Evolutionary conservation across 2,113 vertebrate genomes (phyloP).

Genomic region (Melanocharis versteri): DNA sequence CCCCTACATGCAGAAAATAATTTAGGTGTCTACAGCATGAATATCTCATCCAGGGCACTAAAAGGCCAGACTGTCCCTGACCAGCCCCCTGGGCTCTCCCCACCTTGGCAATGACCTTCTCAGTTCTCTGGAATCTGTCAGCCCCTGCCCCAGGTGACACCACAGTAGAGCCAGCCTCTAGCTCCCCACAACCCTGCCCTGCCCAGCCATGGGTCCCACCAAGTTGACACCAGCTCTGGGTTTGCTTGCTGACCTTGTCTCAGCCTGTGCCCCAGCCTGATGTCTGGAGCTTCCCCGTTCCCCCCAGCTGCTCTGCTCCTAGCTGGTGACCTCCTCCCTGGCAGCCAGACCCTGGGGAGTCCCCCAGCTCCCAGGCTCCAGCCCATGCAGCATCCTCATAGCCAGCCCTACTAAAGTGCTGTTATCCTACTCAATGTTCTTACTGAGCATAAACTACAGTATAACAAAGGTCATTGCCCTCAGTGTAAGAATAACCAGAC

Average conservation of each 20-base stretch:
- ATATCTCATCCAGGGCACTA: background rate
- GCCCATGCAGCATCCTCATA: background rate
- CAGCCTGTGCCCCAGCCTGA: rapidly evolving
- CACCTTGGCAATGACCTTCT: background rate
- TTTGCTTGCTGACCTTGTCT: rapidly evolving
- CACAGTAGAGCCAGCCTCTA: rapidly evolving
- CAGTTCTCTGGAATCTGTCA: background rate
- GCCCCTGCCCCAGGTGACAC: rapidly evolving
- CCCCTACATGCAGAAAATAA: rapidly evolving
- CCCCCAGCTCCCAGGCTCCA: background rate
- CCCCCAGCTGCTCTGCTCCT: background rate
- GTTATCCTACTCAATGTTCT: background rate
- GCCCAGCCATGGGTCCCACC: rapidly evolving
- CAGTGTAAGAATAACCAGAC: background rate
- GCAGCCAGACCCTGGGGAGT: background rate
- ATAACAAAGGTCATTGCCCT: background rate
- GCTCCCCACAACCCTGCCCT: background rate
- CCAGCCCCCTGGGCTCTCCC: background rate
- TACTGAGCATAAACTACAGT: background rate
- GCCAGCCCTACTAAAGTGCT: background rate
- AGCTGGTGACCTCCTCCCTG: background rate
- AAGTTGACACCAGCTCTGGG: background rate
- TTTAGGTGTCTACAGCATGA: background rate
- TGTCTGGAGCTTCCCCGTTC: rapidly evolving
- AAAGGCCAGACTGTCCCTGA: background rate